phyloP scores from a whole-genome alignment of 2,797 vertebrate genomes.

The Pempheris klunzingeri region DNA sequence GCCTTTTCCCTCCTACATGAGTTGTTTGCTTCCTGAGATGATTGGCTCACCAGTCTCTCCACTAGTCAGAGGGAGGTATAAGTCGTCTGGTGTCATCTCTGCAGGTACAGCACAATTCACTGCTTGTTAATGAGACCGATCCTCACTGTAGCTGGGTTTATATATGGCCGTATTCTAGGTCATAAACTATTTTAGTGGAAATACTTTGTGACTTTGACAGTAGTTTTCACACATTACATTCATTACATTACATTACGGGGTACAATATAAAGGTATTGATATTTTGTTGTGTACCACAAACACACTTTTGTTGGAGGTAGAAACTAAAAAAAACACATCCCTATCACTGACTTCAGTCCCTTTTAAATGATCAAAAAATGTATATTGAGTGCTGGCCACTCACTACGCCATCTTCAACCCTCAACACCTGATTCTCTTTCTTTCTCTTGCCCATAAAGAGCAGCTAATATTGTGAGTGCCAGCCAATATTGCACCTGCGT shows the following conservation, averaged over 20 bases:
- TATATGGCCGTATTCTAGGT: background rate
- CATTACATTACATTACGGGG: too few relatives aligned
- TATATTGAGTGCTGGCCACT: too few relatives aligned
- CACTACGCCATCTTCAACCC: too few relatives aligned
- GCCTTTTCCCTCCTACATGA: conserved; percentile 55
- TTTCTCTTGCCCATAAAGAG: background rate
- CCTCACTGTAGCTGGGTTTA: conserved; percentile 5
- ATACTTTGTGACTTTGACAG: background rate
- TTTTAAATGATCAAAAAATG: too few relatives aligned
- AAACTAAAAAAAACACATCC: too few relatives aligned
- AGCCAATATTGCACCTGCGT: background rate
- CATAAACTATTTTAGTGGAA: background rate
- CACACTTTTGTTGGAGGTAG: too few relatives aligned
- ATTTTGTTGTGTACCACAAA: too few relatives aligned
- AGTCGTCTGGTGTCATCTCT: conserved; percentile 31
- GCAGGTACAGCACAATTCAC: conserved; percentile 23
- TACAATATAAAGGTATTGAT: background rate
- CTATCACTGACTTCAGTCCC: too few relatives aligned
- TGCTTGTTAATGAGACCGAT: conserved; percentile 7
- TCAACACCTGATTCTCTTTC: too few relatives aligned
- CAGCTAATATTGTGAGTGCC: background rate
- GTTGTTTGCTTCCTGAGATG: conserved; percentile 60
- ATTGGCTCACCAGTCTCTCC: conserved; percentile 61
- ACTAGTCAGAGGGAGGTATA: conserved; percentile 28
- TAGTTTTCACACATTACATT: too few relatives aligned